Conservation (phyloP, 2,113 vertebrate species). For the Aythya baeri region DNA sequence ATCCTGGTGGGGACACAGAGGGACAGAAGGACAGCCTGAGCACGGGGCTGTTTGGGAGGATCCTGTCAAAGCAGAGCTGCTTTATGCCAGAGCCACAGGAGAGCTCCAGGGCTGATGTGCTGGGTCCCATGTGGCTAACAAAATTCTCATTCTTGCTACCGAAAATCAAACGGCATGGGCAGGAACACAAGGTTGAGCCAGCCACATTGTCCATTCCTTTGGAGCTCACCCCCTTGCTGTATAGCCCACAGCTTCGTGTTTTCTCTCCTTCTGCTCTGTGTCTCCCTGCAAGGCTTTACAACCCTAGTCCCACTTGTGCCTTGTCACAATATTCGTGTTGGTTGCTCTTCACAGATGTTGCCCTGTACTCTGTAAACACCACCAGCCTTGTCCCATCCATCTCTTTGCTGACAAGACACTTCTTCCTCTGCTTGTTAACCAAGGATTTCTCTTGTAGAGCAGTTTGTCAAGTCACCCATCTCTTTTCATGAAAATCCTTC, state of each 20-base stretch:
- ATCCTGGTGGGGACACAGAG: not conserved
- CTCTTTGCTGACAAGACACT: not conserved
- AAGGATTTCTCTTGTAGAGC: not conserved
- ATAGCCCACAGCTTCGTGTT: not conserved
- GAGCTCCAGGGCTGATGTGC: not conserved
- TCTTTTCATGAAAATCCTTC: not conserved
- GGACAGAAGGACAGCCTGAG: not conserved
- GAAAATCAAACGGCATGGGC: not conserved
- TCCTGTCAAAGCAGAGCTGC: not conserved
- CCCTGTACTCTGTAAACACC: not conserved
- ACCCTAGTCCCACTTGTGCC: not conserved
- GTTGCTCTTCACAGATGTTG: not conserved
- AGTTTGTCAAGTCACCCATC: not conserved
- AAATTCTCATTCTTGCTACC: not conserved
- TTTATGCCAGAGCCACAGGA: not conserved
- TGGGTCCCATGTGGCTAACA: not conserved
- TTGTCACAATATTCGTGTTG: not conserved
- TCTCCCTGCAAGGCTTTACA: not conserved
- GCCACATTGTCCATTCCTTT: not conserved
- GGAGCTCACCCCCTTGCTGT: not conserved
- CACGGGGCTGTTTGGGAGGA: not conserved
- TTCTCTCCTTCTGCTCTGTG: not conserved
- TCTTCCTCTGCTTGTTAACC: not conserved
- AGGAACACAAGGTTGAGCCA: rapidly evolving
- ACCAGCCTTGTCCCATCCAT: not conserved